These are phyloP conservation scores for Anadara kagoshimensis DNA, from an alignment of 1,140 invertebrate species.

Conservation along the genomic window DNA sequence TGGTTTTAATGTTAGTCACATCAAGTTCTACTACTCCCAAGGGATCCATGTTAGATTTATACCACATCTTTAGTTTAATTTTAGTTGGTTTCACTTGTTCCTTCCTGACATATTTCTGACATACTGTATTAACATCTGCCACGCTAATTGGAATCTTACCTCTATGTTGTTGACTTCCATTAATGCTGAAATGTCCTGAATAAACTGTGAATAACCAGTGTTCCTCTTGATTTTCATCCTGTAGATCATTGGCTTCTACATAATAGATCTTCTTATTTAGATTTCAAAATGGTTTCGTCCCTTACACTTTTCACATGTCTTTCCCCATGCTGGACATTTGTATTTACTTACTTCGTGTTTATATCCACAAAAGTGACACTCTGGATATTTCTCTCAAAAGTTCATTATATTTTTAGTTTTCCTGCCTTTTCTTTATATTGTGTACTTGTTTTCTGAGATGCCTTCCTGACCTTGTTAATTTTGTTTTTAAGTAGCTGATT, in stretches of 20 bases:
- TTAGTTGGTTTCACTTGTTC: slow-evolving; percentile 7
- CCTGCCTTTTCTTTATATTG: too few species aligned
- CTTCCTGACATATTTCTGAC: slow-evolving; percentile 16
- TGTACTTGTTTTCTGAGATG: too few species aligned
- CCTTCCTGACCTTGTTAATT: too few species aligned
- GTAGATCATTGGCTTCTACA: too few species aligned
- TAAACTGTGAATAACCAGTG: too few species aligned
- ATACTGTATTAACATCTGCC: slow-evolving; percentile 10
- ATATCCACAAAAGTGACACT: slow-evolving; percentile 27
- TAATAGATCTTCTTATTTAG: slow-evolving; percentile 33
- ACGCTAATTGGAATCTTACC: slow-evolving; percentile 12
- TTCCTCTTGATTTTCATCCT: too few species aligned
- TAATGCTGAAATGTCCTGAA: slow-evolving; percentile 6
- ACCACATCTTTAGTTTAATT: slow-evolving; percentile 20
- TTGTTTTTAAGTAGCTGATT: too few species aligned
- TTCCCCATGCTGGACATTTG: slow-evolving; percentile 34
- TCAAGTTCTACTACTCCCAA: too few species aligned
- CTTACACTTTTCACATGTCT: slow-evolving; percentile 27
- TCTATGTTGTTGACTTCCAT: slow-evolving; percentile 7
- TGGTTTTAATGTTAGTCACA: too few species aligned
- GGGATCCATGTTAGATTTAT: slow-evolving; percentile 8
- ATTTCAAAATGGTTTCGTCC: slow-evolving; percentile 34
- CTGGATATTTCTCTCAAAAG: too few species aligned
- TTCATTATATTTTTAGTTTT: too few species aligned
- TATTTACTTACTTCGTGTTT: slow-evolving; percentile 30